Evolutionary conservation across 30 jellyfish, hydroid and myxozoan genomes (phyloP).

Genomic region (Aurelia sp.): DNA sequence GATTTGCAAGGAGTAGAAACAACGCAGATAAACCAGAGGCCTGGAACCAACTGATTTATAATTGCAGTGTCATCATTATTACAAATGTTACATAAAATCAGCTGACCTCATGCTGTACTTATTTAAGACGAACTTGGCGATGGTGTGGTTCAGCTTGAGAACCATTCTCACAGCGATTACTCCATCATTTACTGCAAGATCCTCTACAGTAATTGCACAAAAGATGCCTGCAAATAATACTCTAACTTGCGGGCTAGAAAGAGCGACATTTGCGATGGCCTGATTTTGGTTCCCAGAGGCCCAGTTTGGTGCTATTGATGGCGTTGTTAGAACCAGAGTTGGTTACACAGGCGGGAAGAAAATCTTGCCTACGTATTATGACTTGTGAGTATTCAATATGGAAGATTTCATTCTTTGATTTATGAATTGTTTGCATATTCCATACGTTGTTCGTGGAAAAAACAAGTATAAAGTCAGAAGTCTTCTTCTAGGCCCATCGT

Average conservation of each 20-base stretch:
- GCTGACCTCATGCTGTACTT: not conserved
- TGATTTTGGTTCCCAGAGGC: slow-evolving; percentile 99
- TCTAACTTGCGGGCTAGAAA: slow-evolving; percentile 50
- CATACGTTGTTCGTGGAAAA: not conserved
- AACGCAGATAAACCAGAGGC: no score
- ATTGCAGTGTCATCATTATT: no score
- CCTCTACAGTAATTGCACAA: slow-evolving; percentile 31
- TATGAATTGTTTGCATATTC: not conserved
- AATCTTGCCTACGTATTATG: slow-evolving; percentile 76
- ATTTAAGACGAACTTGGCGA: not conserved
- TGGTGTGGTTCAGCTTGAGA: slow-evolving; percentile 28
- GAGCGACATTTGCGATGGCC: slow-evolving; percentile 97
- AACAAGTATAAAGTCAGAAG: no score
- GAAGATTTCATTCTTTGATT: not conserved
- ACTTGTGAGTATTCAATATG: slow-evolving; percentile 69
- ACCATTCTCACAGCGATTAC: slow-evolving; percentile 21
- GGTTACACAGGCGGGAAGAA: slow-evolving; percentile 96
- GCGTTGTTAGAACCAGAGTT: slow-evolving; percentile 89
- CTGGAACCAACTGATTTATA: no score
- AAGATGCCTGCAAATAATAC: slow-evolving; percentile 45
- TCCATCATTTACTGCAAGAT: slow-evolving; percentile 28
- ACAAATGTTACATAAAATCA: not conserved
- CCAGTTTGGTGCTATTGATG: slow-evolving; percentile 89
- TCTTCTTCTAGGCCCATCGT: no score
- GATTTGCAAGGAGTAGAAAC: no score